Evolutionary conservation across 2,888 invertebrate genomes (phyloP), one percentile per base, ranked within the genome.

Genomic region (Xestia sexstrigata): DNA sequence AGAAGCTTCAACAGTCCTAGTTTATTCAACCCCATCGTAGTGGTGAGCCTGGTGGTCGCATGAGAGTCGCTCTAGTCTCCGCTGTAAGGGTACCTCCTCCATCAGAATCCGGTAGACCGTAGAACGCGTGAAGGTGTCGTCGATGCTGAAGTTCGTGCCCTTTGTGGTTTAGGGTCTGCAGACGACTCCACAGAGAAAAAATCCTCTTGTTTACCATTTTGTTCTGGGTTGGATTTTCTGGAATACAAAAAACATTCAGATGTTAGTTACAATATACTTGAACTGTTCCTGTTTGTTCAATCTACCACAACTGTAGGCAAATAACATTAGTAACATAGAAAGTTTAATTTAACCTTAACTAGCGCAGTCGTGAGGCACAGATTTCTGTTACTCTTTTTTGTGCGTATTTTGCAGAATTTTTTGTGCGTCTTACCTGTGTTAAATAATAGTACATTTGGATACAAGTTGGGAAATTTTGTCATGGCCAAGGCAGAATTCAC

Each of bases 1-100:
- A 82, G 69, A 83, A 81, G 82, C 82, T 65, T 73, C 17, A 79
- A 77, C 68, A 81, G 77, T 81, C n/a, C 67, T 79, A 78, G 67
- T 75, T 58, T 74, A 86, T 89, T 95, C 90, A 95, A 76, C 97
- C 96, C 96, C 96, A 97, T 83, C 96, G 92, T 58, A 96, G 89
- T 6, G 96, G 96, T 26, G 96, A 96, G 81, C 96, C 96, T 7
- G 96, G 96, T 77, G 96, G 96, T 92, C 96, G 91, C 90, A 95
- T 91, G 79, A 95, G 91, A 4, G 93, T 93, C 20, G 87, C 95
- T 83, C 96, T 94, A 73, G 96, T 95, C 83, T 96, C 95, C 1
- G 96, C 96, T 0, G 96, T 96, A 35, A 96, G 92, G 2, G 90
- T 86, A 4, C 92, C 92, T 39, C 92, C 90, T 8, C 92, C 91